phyloP scores from a whole-genome alignment of 2,888 invertebrate genomes.

The Dolichopus griseipennis region DNA sequence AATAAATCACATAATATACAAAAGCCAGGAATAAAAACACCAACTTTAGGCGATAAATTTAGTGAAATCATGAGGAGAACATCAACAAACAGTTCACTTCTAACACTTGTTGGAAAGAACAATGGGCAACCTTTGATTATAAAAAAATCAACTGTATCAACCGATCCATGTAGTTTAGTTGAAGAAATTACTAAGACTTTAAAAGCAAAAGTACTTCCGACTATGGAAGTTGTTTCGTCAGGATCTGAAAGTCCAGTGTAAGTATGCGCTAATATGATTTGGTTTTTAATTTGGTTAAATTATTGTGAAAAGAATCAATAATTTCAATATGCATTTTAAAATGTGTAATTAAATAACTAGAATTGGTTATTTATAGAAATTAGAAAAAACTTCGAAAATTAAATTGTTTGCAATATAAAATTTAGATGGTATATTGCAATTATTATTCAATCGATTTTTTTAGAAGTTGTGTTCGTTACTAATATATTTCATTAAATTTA shows the following conservation, averaged over 20 bases:
- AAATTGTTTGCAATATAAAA: no score
- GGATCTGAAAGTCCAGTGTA: conserved; percentile 54
- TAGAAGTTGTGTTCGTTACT: no score
- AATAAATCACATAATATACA: conserved; percentile 20
- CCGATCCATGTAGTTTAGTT: conserved; percentile 46
- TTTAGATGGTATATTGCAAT: no score
- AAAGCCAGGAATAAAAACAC: conserved; percentile 33
- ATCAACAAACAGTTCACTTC: conserved; percentile 29
- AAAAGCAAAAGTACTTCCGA: conserved; percentile 38
- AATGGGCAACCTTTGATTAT: conserved; percentile 33
- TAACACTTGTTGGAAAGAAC: conserved; percentile 28
- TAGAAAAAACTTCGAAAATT: no score
- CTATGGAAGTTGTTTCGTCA: conserved; percentile 59
- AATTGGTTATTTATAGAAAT: no score
- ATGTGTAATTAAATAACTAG: no score
- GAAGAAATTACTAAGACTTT: conserved; percentile 45
- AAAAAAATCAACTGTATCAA: conserved; percentile 35
- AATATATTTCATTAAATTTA: no score
- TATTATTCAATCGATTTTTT: no score
- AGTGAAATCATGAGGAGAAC: conserved; percentile 39
- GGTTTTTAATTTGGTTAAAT: no score
- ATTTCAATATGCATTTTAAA: no score
- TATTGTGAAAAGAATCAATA: no score
- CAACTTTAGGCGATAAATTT: conserved; percentile 32
- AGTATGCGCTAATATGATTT: no score